Evolutionary conservation across 2,113 vertebrate genomes (phyloP), one percentile per base, ranked within the genome.

Genomic region (Lophotis ruficrista): DNA sequence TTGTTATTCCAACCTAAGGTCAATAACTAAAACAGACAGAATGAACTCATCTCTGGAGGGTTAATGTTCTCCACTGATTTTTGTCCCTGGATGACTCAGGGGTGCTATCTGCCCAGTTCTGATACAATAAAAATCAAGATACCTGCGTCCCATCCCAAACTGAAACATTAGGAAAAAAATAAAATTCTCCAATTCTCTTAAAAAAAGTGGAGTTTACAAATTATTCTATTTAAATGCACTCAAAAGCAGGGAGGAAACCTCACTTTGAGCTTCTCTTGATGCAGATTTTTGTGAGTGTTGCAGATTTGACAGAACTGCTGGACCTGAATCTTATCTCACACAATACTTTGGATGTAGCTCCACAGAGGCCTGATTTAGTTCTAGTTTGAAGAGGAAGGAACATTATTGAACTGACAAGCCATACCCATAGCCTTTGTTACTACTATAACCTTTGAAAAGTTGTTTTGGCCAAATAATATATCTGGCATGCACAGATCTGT

Each of bases 221-320:
- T 54, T 79, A 7, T 66, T 82, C 25, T 45, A 4, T 54, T 37
- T 73, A 12, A 86, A 45, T 12, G 4, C 43, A 43, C 5, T 83
- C 6, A 17, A 54, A 81, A 41, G 12, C 14, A 37, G 7, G 7
- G 33, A 70, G 14, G 20, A 71, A 83, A 75, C 11, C 7, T 66
- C 31, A 23, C 14, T 75, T 75, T 0, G 0, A 71, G 14, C 4
- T 75, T 68, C 25, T 38, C 30, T 45, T 54, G 13, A 19, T 47
- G 89, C 73, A 68, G 15, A 41, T 73, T 79, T 87, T 61, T 82
- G 30, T 45, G 33, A 9, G 23, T 24, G 7, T 56, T 64, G 27
- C 14, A 69, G n/a, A 48, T 85, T 84, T 85, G 10, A 61, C 33
- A 27, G 53, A 79, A 20, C 57, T 76, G 21, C 5, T 61, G 41